Evolutionary conservation across 2,797 vertebrate genomes (phyloP).

Genomic region (Pogoniulus pusillus): DNA sequence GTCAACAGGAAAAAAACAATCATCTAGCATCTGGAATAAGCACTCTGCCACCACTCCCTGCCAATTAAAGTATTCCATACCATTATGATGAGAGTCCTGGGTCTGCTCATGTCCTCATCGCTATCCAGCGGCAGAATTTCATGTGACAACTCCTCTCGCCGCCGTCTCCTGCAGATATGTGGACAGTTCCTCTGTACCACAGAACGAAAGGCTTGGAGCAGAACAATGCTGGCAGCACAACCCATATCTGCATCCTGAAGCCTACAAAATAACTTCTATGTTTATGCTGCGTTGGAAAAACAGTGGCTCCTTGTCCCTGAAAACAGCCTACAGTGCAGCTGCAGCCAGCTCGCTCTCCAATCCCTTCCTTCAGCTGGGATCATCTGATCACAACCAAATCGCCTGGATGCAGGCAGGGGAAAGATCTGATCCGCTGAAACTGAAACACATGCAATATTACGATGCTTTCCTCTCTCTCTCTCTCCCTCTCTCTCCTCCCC

Average conservation of each 20-base stretch:
- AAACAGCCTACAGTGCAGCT: conserved; percentile 90
- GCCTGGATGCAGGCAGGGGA: conserved; percentile 83
- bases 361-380: conserved; percentile 86
- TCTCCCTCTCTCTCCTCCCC: not conserved
- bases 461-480: conserved; percentile 6
- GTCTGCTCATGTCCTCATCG: conserved; percentile 86
- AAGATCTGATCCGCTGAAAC: conserved; percentile 79
- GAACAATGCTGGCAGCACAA: conserved; percentile 93
- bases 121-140: conserved; percentile 88
- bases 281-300: conserved; percentile 85
- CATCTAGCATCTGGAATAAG: not conserved
- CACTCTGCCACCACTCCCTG: not conserved
- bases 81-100: conserved; percentile 91
- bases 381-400: conserved; percentile 90
- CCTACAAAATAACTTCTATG: conserved; percentile 86
- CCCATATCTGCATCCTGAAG: conserved; percentile 92
- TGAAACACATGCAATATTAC: conserved; percentile 64
- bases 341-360: conserved; percentile 87
- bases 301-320: conserved; percentile 91
- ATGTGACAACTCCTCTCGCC: conserved; percentile 87
- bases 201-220: conserved; percentile 89
- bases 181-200: conserved; percentile 93
- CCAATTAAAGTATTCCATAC: conserved; percentile 78
- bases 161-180: conserved; percentile 87
- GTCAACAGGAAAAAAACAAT: not conserved